Percentiles rank a stretch among this genome's conserved stretches.
Conservation (phyloP, 2,797 vertebrate species). For the Crypturellus tataupa region DNA sequence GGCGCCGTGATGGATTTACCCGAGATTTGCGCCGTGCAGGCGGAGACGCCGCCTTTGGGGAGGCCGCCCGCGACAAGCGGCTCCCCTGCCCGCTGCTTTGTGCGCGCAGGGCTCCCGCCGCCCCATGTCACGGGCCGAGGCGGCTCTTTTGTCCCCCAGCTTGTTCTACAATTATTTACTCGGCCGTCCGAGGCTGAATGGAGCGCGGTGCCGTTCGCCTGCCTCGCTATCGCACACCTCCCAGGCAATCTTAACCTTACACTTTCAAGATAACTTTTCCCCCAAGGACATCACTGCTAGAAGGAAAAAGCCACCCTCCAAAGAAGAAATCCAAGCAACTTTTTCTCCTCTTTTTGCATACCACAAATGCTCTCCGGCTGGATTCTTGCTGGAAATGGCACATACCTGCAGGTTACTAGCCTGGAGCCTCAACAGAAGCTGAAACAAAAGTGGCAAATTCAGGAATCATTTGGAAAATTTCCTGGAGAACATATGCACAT, state of each 20-base stretch:
- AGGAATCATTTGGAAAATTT: not conserved
- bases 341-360: not conserved
- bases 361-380: not conserved
- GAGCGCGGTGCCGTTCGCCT: conserved; percentile 13
- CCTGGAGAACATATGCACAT: not conserved
- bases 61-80: not conserved
- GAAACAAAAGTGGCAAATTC: not conserved
- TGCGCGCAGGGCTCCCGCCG: conserved; percentile 65
- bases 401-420: not conserved
- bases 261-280: not conserved
- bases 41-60: not conserved
- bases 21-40: not conserved
- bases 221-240: not conserved
- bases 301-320: not conserved
- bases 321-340: not conserved
- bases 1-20: not conserved
- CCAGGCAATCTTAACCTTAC: not conserved
- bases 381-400: not conserved
- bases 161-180: conserved; percentile 89
- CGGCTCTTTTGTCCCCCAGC: conserved; percentile 80
- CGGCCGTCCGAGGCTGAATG: conserved; percentile 68
- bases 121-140: conserved; percentile 70
- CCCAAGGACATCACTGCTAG: not conserved
- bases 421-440: not conserved
- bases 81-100: conserved; percentile 5